Base-by-base conservation (phyloP, 2,888 invertebrate species). In the Chelonus formosanus region DNA sequence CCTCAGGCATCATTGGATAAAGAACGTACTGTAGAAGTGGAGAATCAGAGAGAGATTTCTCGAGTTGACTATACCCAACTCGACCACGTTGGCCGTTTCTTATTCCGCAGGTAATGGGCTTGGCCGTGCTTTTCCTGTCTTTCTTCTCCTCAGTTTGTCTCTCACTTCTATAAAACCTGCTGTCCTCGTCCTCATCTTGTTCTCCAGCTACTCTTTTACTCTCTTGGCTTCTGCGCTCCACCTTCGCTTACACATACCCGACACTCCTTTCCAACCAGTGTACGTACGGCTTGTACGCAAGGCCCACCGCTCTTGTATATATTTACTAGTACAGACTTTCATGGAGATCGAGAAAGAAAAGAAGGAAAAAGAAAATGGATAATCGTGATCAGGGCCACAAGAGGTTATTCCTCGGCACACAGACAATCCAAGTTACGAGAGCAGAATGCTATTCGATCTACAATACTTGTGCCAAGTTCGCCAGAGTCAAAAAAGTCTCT, bases 21-120 rank as follows among this genome's bases (percentile, higher is more conserved):
- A 65, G 61, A 65, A 65, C 56, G n/a, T 10, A 62, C 62, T 61
- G 60, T 34, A 64, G 55, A 52, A 57, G 53, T 57, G 45, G 31
- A 60, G 58, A 56, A 31, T 55, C 35, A 32, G 44, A 47, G 56
- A 63, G 75, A 79, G 69, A 76, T 74, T 77, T 76, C 72, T 75
- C 67, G 71, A 68, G 48, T 73, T 62, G 73, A 70, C 72, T 76
- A 75, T 76, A 76, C 74, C 40, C 53, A 74, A 71, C 71, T 73
- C 72, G 72, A 74, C 74, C 74, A 74, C 71, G 73, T 59, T 47
- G 53, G 47, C 48, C 40, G 65, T 67, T 70, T 68, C 70, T 71
- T 67, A 71, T 72, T 72, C 68, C 63, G 32, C 58, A 59, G 63
- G 69, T 70, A 72, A 70, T 71, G 70, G 63, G 68, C 67, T 71